Base-by-base conservation (phyloP, 1,140 invertebrate species). In the Bombus turneri region DNA sequence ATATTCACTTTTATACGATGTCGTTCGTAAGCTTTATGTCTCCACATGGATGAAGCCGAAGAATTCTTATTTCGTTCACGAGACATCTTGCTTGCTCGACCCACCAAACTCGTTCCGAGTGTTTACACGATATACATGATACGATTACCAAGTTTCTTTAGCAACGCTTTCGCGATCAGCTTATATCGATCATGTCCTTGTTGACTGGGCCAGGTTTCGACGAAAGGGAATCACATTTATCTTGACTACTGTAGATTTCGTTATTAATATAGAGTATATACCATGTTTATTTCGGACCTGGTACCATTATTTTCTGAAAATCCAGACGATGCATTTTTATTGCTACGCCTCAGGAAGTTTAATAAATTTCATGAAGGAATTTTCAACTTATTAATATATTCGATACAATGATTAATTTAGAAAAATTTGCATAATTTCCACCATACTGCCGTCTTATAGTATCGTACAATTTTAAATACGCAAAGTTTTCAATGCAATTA, bases 1-100 rank as follows among this genome's bases (percentile, higher is more conserved):
- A 28, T 57, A 77, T 88, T 92, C 31, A 94, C 93, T 77, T 91
- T 92, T 10, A 64, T 80, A 18, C 92, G 93, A 85, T 94, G 93
- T 57, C 87, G 87, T 43, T 94, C 90, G 68, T 92, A 94, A 6
- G 88, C 89, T 64, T 81, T 75, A 41, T 53, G 81, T 57, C 86
- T 88, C 88, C 90, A 91, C 13, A 83, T 86, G 25, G 37, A 77
- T 0, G 78, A 81, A 2, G 81, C 64, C 25, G 90, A 83, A 22
- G 76, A 78, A 68, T 59, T 75, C 15, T n/a, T 82, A 72, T 81
- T 77, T 43, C 28, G 28, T 62, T 53, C 68, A 15, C 6, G 37
- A 28, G 71, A 84, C 89, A 88, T 90, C 31, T 10, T 62, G 76
- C 72, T 73, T 73, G 57, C 59, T 87, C 59, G 69, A 85, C 73